A percentile compares a stretch with the other conserved stretches of the same genome.
phyloP scores from a whole-genome alignment of 2,888 invertebrate genomes.

The Trissoscelio sp. region DNA sequence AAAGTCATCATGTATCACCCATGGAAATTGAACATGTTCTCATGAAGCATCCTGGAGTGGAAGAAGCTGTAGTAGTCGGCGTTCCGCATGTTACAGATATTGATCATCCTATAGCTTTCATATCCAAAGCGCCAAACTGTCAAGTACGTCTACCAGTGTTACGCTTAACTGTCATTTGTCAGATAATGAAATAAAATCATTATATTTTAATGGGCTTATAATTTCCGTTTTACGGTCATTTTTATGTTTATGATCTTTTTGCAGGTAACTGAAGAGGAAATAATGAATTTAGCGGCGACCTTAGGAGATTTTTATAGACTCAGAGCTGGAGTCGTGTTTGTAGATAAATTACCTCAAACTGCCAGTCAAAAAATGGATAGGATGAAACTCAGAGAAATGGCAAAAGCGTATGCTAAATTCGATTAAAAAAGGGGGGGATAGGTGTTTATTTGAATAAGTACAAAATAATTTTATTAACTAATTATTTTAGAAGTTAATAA shows the following conservation, averaged over 20 bases:
- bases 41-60: constrained; percentile 71
- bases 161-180: constrained; percentile 10
- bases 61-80: constrained; percentile 73
- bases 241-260: constrained; percentile 16
- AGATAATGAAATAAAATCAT: not conserved
- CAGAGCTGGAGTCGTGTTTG: constrained; percentile 76
- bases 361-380: constrained; percentile 74
- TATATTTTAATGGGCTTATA: not conserved
- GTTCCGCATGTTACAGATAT: constrained; percentile 70
- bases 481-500: no score
- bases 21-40: constrained; percentile 73
- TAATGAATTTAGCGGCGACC: constrained; percentile 72
- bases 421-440: no score
- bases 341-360: constrained; percentile 75
- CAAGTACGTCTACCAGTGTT: constrained; percentile 52
- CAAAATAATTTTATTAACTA: no score
- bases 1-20: constrained; percentile 73
- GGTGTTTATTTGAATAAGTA: not conserved
- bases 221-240: not conserved
- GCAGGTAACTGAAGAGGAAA: constrained; percentile 77
- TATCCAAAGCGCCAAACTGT: constrained; percentile 58
- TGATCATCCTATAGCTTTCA: constrained; percentile 74
- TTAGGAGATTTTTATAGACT: constrained; percentile 74
- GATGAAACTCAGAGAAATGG: constrained; percentile 72
- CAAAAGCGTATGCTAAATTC: constrained; percentile 46